These are phyloP conservation scores for Heliconius erato DNA, from an alignment of 2,888 invertebrate genomes.

Conservation along the genomic window DNA sequence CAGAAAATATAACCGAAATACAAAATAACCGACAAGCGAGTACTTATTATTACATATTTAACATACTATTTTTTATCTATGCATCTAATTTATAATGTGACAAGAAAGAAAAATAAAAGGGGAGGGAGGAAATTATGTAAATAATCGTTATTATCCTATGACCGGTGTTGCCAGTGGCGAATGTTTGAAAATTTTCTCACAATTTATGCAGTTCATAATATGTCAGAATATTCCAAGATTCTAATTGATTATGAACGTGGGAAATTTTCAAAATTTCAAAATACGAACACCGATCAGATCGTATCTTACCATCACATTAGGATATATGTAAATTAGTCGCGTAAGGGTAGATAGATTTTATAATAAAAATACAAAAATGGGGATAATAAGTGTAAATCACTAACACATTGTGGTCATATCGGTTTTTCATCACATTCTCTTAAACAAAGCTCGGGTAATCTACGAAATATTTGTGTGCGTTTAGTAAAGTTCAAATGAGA, in stretches of 20 bases:
- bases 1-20: conserved; percentile 55
- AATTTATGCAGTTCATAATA: neutral
- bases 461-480: conserved; percentile 60
- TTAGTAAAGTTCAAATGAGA: conserved; percentile 32
- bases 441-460: conserved; percentile 65
- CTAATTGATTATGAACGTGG: conserved; percentile 7
- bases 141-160: conserved; percentile 38
- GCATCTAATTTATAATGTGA: conserved; percentile 61
- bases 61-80: conserved; percentile 60
- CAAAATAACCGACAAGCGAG: conserved; percentile 65
- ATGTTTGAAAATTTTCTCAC: conserved; percentile 4
- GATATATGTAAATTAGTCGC: conserved; percentile 63
- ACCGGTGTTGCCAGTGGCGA: conserved; percentile 10
- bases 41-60: conserved; percentile 62
- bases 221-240: neutral
- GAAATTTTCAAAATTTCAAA: conserved; percentile 10
- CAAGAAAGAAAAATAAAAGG: conserved; percentile 51
- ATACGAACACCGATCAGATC: conserved; percentile 38
- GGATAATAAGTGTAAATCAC: conserved; percentile 68
- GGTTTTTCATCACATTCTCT: conserved; percentile 66
- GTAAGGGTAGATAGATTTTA: conserved; percentile 60
- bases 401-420: conserved; percentile 74
- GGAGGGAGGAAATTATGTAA: conserved; percentile 54
- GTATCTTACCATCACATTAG: conserved; percentile 54
- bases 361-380: conserved; percentile 68